phyloP scores from a whole-genome alignment of 37 sponge, comb jelly and placozoan genomes.

The Spongilla lacustris region DNA sequence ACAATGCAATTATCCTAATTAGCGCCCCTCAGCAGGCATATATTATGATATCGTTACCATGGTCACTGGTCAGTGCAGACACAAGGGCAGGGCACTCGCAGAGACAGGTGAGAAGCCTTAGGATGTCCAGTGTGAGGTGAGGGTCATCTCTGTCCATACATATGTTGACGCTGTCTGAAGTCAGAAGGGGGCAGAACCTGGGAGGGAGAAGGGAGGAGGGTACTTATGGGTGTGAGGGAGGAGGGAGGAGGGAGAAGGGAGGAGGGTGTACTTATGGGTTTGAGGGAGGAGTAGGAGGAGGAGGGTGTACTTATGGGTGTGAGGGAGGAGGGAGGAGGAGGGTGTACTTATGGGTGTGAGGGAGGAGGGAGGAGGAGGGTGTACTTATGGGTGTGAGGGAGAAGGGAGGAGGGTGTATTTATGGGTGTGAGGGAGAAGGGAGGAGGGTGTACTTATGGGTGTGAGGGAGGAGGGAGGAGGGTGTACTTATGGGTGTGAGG shows the following conservation, averaged over 20 bases:
- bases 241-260: background rate
- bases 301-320: too few species aligned
- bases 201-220: background rate
- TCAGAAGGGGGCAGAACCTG: conserved; percentile 31
- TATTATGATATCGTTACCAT: conserved; percentile 1
- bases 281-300: background rate
- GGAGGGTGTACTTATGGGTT: too few species aligned
- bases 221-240: background rate
- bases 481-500: background rate
- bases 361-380: background rate
- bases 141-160: conserved; percentile 54
- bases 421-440: background rate
- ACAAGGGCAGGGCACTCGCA: conserved; percentile 10
- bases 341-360: background rate
- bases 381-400: background rate
- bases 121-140: conserved; percentile 8
- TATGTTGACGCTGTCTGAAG: conserved; percentile 9
- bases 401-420: too few species aligned
- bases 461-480: background rate
- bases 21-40: too few species aligned
- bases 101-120: conserved; percentile 26
- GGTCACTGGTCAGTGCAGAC: conserved; percentile 11
- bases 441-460: background rate
- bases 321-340: background rate
- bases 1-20: too few species aligned